Conservation (phyloP, 2,888 invertebrate species). For the Aphodius sticticus region DNA sequence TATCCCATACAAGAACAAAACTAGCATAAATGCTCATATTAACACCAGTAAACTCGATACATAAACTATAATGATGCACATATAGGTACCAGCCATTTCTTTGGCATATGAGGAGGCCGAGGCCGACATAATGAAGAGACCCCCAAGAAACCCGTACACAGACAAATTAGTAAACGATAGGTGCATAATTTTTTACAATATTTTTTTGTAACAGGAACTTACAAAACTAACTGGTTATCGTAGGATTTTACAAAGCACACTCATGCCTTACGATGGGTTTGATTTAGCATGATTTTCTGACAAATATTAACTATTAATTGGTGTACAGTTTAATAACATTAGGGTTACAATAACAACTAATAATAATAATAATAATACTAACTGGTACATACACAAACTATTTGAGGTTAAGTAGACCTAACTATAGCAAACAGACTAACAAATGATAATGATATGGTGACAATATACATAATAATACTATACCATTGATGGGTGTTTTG, state of each 20-base stretch:
- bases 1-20: background rate
- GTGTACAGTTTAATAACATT: conserved; percentile 9
- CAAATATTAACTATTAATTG: conserved; percentile 13
- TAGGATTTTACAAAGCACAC: conserved; percentile 23
- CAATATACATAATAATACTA: conserved; percentile 17
- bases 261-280: conserved; percentile 12
- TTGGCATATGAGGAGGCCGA: conserved; percentile 88
- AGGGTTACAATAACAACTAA: conserved; percentile 19
- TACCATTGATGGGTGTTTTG: conserved; percentile 40
- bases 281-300: conserved; percentile 27
- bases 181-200: conserved; percentile 39
- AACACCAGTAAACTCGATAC: background rate
- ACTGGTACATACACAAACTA: conserved; percentile 10
- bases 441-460: conserved; percentile 15
- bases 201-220: background rate
- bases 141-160: conserved; percentile 81
- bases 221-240: conserved; percentile 20
- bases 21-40: background rate
- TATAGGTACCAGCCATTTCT: conserved; percentile 79
- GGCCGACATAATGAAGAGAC: conserved; percentile 88
- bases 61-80: background rate
- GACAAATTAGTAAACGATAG: conserved; percentile 84
- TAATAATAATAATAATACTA: conserved; percentile 26
- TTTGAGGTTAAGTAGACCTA: no score
- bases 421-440: conserved; percentile 16